Conservation (phyloP, 2,797 vertebrate genomes). For the Poecilia picta region DNA sequence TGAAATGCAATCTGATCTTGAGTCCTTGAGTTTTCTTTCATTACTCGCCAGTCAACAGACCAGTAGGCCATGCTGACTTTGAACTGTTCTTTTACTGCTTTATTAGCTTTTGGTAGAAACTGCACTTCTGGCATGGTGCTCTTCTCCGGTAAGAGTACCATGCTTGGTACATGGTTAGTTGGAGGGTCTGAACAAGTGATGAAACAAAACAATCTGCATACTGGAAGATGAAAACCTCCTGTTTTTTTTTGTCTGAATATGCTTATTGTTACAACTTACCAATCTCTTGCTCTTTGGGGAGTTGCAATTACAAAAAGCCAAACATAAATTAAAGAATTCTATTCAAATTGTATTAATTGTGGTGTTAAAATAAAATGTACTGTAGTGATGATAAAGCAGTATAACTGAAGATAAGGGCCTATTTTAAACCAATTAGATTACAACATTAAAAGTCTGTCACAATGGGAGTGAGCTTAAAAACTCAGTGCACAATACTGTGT, state of each 20-base stretch:
- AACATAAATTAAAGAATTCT: neutral
- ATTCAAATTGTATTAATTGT: neutral
- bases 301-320: neutral
- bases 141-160: slow-evolving; percentile 29
- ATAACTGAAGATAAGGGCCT: neutral
- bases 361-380: neutral
- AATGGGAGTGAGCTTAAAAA: neutral
- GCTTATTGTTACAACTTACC: neutral
- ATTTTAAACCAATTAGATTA: neutral
- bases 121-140: slow-evolving; percentile 44
- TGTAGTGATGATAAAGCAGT: neutral
- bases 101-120: slow-evolving; percentile 69
- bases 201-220: slow-evolving; percentile 16
- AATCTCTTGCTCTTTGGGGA: neutral
- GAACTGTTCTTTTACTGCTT: slow-evolving; percentile 64
- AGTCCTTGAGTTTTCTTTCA: slow-evolving; percentile 57
- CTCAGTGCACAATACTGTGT: neutral
- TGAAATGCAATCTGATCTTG: slow-evolving; percentile 55
- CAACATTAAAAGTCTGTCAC: neutral
- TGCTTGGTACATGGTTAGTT: slow-evolving; percentile 28
- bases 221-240: slow-evolving; percentile 30
- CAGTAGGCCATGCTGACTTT: slow-evolving; percentile 48
- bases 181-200: slow-evolving; percentile 22
- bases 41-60: slow-evolving; percentile 57
- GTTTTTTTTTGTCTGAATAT: neutral